Base-by-base conservation (phyloP, 2,113 vertebrate genomes). In the Talpa occidentalis region DNA sequence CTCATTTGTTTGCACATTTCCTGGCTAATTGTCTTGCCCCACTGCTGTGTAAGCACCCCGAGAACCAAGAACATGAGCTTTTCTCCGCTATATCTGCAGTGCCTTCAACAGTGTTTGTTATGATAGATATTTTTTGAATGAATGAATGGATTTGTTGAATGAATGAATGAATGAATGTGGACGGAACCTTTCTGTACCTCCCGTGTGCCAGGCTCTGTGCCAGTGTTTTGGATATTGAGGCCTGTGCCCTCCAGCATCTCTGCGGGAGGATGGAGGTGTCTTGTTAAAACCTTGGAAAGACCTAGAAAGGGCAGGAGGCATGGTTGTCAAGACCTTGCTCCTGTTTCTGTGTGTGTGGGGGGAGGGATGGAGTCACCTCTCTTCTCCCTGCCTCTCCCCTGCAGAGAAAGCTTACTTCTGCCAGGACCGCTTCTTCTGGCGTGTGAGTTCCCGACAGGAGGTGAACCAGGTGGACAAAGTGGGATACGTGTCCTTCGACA, bases 341-440 rank as follows among this genome's bases (percentile, higher is more conserved):
- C 26, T 73, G 66, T 67, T 37, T 73, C 37, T 32, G 11, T 49
- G 5, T 3, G 32, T 59, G n/a, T 64, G 49, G 35, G 5, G 32
- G n/a, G n/a, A 47, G 24, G 16, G 40, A 1, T 69, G 70, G 44
- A 60, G 16, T 94, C 83, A 78, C 37, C 26, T 3, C 3, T 66
- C 22, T 70, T 10, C 16, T 30, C 5, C 40, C 21, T 54, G 24
- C 62, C 81, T 76, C 2, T 77, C 22, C n/a, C 64, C 62, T 83
- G 15, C 96, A 99, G 99, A 97, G 70, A 96, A 98, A 97, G 97
- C 94, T 49, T 98, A 99, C 97, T 99, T 99, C 98, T 99, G 98
- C 94, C 96, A 98, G 35, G 98, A 98, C 10, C 92, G 82, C 22
- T 99, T 98, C 98, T 99, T 97, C 98, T 99, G 99, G 99, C 98